A percentile compares a stretch with the other conserved stretches of the same genome.
Conservation (phyloP, 1,140 invertebrate genomes). For the Archegozetes longisetosus region DNA sequence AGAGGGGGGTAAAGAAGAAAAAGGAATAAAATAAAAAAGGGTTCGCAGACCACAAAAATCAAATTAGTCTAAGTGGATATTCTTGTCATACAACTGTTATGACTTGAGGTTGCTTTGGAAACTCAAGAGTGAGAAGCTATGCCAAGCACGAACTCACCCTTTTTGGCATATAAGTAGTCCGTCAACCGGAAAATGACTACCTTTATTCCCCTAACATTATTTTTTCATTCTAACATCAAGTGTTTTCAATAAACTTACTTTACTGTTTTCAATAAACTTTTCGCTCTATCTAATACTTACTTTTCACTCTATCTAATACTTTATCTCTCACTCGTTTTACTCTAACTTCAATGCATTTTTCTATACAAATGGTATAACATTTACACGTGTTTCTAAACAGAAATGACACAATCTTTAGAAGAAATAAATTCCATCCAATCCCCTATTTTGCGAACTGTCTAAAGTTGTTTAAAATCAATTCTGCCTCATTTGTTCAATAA, state of each 20-base stretch:
- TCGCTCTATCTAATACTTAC: no score
- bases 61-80: not conserved
- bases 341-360: no score
- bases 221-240: not conserved
- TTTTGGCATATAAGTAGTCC: not conserved
- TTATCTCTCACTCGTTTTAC: no score
- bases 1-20: not conserved
- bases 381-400: no score
- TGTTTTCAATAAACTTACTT: not conserved
- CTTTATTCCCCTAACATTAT: not conserved
- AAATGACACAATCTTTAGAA: no score
- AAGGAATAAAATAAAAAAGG: not conserved
- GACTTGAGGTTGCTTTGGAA: not conserved
- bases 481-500: no score
- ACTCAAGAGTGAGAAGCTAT: not conserved
- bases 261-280: not conserved
- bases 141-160: not conserved
- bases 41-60: not conserved
- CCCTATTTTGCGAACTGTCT: no score
- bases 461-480: no score
- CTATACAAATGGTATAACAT: no score
- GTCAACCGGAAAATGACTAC: not conserved
- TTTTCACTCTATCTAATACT: no score
- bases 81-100: not conserved
- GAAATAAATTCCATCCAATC: no score